These are phyloP conservation scores for Gonatopus flavifemur DNA, from an alignment of 1,140 invertebrate genomes.

Conservation along the genomic window DNA sequence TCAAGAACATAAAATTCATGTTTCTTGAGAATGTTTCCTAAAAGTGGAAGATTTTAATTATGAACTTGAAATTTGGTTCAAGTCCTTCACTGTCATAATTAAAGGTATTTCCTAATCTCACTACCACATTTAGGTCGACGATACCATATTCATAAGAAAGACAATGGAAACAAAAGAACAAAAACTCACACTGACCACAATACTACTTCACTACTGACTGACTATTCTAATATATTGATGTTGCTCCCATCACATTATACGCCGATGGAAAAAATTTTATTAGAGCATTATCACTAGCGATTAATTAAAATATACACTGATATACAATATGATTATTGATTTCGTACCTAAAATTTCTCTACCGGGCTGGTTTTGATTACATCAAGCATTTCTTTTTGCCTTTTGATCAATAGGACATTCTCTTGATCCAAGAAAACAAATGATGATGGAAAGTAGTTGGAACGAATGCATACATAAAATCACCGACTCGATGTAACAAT, in stretches of 20 bases:
- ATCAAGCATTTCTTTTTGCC: conserved; percentile 41
- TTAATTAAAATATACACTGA: conserved; percentile 54
- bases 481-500: conserved; percentile 25
- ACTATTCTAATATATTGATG: conserved; percentile 56
- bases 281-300: conserved; percentile 55
- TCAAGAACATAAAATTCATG: too few relatives aligned
- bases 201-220: conserved; percentile 57
- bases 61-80: too few relatives aligned
- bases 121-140: conserved; percentile 57
- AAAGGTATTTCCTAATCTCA: conserved; percentile 23
- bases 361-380: conserved; percentile 58
- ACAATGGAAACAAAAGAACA: too few relatives aligned
- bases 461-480: too few relatives aligned
- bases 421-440: conserved; percentile 12
- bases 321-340: conserved; percentile 57
- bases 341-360: conserved; percentile 57
- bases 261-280: conserved; percentile 52
- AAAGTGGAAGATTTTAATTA: too few relatives aligned
- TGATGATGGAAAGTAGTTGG: conserved; percentile 17
- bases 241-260: conserved; percentile 54
- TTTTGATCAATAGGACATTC: conserved; percentile 25
- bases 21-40: too few relatives aligned
- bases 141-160: conserved; percentile 55
- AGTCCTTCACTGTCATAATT: too few relatives aligned
- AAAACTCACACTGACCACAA: too few relatives aligned